Base-by-base conservation (phyloP, 2,797 vertebrate genomes). In the Furcifer pardalis region DNA sequence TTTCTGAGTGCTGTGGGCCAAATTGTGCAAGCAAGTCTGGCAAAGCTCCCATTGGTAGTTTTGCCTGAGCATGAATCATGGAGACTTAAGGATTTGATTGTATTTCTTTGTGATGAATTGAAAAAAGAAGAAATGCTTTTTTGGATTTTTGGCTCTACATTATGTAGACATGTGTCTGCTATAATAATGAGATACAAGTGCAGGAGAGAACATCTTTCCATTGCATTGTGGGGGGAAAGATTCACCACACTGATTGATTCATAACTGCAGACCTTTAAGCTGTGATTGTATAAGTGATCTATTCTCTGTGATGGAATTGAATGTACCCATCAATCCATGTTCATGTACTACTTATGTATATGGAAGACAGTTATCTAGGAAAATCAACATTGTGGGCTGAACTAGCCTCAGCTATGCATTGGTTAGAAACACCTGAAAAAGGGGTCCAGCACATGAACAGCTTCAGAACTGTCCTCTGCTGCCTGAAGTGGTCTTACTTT, bases 71-170 rank as follows among this genome's bases (percentile, higher is more conserved):
- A 89, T 88, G 92, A 90, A 76, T 52, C 49, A 81, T 78, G 66
- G 52, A 65, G 27, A 85, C 91, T 90, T 89, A 73, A 78, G 13
- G 37, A 81, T 92, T 86, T 91, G 75, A 68, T 91, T 89, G 42
- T 86, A 89, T 91, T 94, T 92, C 94, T 95, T 94, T 94, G 83
- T 94, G 87, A 92, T 73, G 42, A 65, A 90, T 90, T 78, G 86
- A 93, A 62, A 65, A 52, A 66, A 15, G 86, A 93, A 66, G 91
- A 92, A 91, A 86, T 56, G 75, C 84, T 93, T 92, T 94, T 95
- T 94, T 94, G 89, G 90, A 93, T 92, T 95, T 96, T 94, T 92
- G 86, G 90, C 95, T 96, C 92, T 95, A 91, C 86, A 84, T 94
- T 93, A 92, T 88, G 21, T 25, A 69, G 8, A 78, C 92, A 90